A percentile compares a stretch with the other conserved stretches of the same genome.
These are phyloP conservation scores for Drosophila aff. DNA, from an alignment of 1,140 invertebrate species.

Conservation along the genomic window DNA sequence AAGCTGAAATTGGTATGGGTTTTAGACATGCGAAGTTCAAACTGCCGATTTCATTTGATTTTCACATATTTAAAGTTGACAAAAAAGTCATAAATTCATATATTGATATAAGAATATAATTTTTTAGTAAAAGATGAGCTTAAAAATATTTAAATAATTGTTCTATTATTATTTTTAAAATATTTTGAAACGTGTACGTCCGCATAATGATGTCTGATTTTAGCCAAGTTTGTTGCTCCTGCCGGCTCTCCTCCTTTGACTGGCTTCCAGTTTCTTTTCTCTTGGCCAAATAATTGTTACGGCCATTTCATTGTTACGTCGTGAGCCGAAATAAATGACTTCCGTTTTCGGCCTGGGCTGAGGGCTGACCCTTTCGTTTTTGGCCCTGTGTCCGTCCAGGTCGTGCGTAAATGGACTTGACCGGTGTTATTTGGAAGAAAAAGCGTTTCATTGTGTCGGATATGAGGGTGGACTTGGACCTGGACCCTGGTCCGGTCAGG, in stretches of 20 bases:
- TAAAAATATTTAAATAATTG: not conserved
- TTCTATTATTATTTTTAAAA: not conserved
- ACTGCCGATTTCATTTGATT: not conserved
- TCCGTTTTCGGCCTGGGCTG: slow-evolving; percentile 51
- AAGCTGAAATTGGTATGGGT: not conserved
- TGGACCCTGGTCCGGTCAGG: slow-evolving; percentile 11
- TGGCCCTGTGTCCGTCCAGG: slow-evolving; percentile 1
- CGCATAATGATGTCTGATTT: slow-evolving; percentile 36
- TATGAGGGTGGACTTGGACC: slow-evolving; percentile 21
- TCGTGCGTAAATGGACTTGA: slow-evolving; percentile 49
- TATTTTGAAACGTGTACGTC: slow-evolving; percentile 1
- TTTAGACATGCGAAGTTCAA: not conserved
- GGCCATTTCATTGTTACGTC: slow-evolving; percentile 64
- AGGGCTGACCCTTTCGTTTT: slow-evolving; percentile 25
- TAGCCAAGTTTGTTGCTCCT: slow-evolving; percentile 38
- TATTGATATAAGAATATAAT: not conserved
- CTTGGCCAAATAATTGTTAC: slow-evolving; percentile 57
- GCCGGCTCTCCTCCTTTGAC: slow-evolving; percentile 4
- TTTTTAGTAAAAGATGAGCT: not conserved
- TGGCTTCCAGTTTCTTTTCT: slow-evolving; percentile 17
- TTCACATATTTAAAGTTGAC: too few relatives aligned
- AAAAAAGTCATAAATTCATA: too few relatives aligned
- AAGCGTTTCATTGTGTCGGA: slow-evolving; percentile 36
- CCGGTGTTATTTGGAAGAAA: slow-evolving; percentile 36
- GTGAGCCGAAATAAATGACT: slow-evolving; percentile 69